Conservation (phyloP, 2,113 vertebrate species). For the Pitta sordida region DNA sequence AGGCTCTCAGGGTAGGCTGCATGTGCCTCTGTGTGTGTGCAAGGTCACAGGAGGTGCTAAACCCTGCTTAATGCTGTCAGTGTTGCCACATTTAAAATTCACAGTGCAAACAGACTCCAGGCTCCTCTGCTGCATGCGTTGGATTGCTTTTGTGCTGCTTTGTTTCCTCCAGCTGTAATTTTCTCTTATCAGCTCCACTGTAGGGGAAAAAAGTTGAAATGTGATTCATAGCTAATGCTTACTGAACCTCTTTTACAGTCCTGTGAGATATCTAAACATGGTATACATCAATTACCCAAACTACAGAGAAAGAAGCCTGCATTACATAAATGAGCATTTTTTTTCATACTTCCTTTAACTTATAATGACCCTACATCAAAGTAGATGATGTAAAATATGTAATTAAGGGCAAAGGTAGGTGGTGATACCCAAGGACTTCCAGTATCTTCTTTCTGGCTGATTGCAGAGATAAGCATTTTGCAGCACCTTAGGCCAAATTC, state of each 20-base stretch:
- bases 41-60: not conserved
- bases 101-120: not conserved
- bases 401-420: not conserved
- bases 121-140: not conserved
- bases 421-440: not conserved
- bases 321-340: not conserved
- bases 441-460: not conserved
- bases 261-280: not conserved
- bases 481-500: not conserved
- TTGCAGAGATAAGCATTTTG: not conserved
- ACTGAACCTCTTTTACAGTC: not conserved
- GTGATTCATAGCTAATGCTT: not conserved
- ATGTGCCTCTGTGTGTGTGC: not conserved
- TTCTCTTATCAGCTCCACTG: not conserved
- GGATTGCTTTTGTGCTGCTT: not conserved
- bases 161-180: not conserved
- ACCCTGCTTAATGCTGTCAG: not conserved
- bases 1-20: fast-evolving
- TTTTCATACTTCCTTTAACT: not conserved
- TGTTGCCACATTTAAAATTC: not conserved
- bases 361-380: not conserved
- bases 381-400: not conserved
- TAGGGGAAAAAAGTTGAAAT: not conserved
- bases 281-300: not conserved
- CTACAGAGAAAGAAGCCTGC: not conserved